Evolutionary conservation across 2,888 invertebrate genomes (phyloP).

Genomic region (Buathra laborator): DNA sequence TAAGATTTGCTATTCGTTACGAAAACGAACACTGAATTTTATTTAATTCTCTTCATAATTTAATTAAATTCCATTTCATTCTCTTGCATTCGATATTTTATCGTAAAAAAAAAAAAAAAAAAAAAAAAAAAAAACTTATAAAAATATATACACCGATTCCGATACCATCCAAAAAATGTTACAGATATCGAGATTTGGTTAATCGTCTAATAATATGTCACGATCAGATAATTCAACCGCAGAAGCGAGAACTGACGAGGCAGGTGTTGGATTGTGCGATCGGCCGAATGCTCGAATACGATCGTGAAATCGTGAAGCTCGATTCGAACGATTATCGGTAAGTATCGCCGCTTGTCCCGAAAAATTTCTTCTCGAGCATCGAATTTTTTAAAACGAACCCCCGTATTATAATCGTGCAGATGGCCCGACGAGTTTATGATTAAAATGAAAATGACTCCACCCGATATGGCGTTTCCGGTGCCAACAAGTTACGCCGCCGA

Average conservation of each 20-base stretch:
- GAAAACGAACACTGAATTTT: too few species aligned
- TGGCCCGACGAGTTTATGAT: slow-evolving; percentile 91
- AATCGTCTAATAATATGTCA: slow-evolving; percentile 86
- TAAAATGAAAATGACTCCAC: slow-evolving; percentile 90
- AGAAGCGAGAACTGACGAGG: slow-evolving; percentile 87
- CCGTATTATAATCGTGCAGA: slow-evolving; percentile 83
- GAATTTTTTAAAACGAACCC: slow-evolving; percentile 16
- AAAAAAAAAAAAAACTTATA: too few species aligned
- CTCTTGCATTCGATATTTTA: neutral
- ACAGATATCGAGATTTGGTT: slow-evolving; percentile 79
- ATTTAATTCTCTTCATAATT: neutral
- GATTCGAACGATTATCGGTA: slow-evolving; percentile 87
- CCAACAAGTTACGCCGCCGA: slow-evolving; percentile 89
- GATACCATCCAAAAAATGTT: slow-evolving; percentile 9
- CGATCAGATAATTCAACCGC: slow-evolving; percentile 88
- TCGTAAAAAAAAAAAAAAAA: too few species aligned
- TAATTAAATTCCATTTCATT: neutral
- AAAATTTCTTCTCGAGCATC: neutral
- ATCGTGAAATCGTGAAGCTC: slow-evolving; percentile 86
- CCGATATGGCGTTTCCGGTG: slow-evolving; percentile 88
- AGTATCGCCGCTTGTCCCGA: slow-evolving; percentile 70
- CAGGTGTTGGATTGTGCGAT: slow-evolving; percentile 88
- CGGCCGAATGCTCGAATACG: slow-evolving; percentile 88
- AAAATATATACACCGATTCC: neutral
- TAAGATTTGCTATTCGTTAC: too few species aligned